Base-by-base conservation (phyloP, 1,140 invertebrate genomes). In the Rhyacophila brunnea region DNA sequence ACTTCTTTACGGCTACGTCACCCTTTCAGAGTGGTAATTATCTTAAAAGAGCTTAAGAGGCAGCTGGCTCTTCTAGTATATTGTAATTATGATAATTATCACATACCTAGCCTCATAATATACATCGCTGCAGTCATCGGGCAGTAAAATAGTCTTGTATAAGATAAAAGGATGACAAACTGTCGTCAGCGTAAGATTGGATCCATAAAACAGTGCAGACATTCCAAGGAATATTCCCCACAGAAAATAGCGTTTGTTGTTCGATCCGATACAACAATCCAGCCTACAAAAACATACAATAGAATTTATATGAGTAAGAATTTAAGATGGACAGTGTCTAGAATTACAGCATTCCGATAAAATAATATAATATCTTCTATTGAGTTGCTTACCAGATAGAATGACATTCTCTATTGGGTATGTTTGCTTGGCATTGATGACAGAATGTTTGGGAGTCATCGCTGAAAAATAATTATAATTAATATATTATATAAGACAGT, bases 41-140 rank as follows among this genome's bases (percentile, higher is more conserved):
- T n/a, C n/a, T n/a, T n/a, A n/a, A n/a, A n/a, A n/a, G n/a, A n/a
- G n/a, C n/a, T n/a, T n/a, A n/a, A n/a, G n/a, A n/a, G n/a, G n/a
- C n/a, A n/a, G n/a, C n/a, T n/a, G n/a, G n/a, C n/a, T n/a, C n/a
- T n/a, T n/a, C n/a, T n/a, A n/a, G n/a, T n/a, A n/a, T n/a, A n/a
- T n/a, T n/a, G n/a, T n/a, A n/a, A n/a, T n/a, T n/a, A n/a, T n/a
- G n/a, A n/a, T n/a, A n/a, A n/a, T n/a, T n/a, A n/a, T n/a, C n/a
- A n/a, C n/a, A 78, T 80, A 88, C 86, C 83, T 75, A 61, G 83
- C 80, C 58, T 86, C 80, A 71, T 82, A 78, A 72, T 87, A 88
- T 6, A 85, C 85, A 71, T 88, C 85, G 56, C 81, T 83, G 70
- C 87, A 90, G 64, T 88, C 83, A 68, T 87, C 83, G 2, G 87